Evolutionary conservation across 2,888 invertebrate species (phyloP).

Genomic region (Sesia apiformis): DNA sequence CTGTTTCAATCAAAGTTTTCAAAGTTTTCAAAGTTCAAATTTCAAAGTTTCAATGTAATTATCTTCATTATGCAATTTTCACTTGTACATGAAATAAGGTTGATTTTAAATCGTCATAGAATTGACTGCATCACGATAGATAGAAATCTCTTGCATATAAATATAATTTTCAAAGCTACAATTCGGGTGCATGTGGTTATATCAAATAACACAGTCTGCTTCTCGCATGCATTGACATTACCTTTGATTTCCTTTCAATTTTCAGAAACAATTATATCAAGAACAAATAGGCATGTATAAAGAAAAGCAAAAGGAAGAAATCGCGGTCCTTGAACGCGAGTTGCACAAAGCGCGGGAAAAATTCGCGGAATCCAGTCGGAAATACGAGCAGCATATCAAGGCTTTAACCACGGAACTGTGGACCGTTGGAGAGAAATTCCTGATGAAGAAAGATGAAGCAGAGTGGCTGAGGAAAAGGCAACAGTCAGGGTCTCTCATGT

Average conservation of each 20-base stretch:
- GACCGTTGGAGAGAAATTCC: slow-evolving; percentile 76
- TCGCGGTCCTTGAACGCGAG: slow-evolving; percentile 55
- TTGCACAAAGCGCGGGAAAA: slow-evolving; percentile 71
- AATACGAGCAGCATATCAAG: slow-evolving; percentile 53
- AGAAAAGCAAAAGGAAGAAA: slow-evolving; percentile 70
- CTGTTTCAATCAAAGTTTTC: no score
- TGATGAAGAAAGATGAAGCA: slow-evolving; percentile 73
- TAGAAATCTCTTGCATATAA: no score
- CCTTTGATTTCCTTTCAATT: slow-evolving; percentile 5
- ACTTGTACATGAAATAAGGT: no score
- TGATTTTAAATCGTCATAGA: no score
- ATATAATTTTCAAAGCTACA: no score
- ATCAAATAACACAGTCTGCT: no score
- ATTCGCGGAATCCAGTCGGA: slow-evolving; percentile 38
- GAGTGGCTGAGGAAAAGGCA: slow-evolving; percentile 60
- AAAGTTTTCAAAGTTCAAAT: no score
- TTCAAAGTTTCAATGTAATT: no score
- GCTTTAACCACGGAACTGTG: slow-evolving; percentile 74
- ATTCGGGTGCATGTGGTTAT: no score
- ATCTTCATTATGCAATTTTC: no score
- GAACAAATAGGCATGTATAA: slow-evolving; percentile 74
- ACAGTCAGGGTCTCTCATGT: slow-evolving; percentile 55
- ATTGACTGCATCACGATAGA: no score
- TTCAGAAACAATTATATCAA: slow-evolving; percentile 76
- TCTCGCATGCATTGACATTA: no score